Conservation (phyloP, 2,113 vertebrate species). For the Oxygymnocypris stewartii region DNA sequence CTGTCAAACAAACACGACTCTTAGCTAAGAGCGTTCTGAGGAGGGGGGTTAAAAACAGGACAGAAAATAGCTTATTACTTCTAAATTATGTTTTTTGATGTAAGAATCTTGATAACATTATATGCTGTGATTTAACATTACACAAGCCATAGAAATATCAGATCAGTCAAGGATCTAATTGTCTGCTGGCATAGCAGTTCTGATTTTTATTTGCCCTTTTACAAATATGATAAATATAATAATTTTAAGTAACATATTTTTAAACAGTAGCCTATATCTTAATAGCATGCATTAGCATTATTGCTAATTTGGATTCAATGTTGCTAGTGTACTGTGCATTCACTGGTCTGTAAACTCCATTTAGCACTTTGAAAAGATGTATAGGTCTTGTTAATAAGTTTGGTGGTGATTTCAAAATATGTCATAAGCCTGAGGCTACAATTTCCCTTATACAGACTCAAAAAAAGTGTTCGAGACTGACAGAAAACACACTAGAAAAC, state of each 20-base stretch:
- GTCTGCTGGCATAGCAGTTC: neutral
- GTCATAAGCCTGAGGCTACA: neutral
- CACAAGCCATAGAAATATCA: neutral
- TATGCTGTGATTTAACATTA: neutral
- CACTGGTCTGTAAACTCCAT: neutral
- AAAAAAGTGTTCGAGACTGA: neutral
- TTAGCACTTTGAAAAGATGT: slow-evolving; percentile 9
- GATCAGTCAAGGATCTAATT: neutral
- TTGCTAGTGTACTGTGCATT: neutral
- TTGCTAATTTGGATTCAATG: neutral
- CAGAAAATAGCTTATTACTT: too few species aligned
- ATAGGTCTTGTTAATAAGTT: neutral
- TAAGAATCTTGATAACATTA: too few species aligned
- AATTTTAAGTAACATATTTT: neutral
- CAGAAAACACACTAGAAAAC: neutral
- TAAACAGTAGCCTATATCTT: neutral
- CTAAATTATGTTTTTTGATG: too few species aligned
- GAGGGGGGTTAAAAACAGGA: too few species aligned
- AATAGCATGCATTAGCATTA: neutral
- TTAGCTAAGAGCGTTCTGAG: too few species aligned
- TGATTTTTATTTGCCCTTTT: neutral
- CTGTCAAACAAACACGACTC: too few species aligned
- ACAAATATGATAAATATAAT: neutral
- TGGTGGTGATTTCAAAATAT: neutral
- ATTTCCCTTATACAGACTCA: neutral